Conservation (phyloP, 1,140 invertebrate genomes). For the Aporrectodea caliginosa region DNA sequence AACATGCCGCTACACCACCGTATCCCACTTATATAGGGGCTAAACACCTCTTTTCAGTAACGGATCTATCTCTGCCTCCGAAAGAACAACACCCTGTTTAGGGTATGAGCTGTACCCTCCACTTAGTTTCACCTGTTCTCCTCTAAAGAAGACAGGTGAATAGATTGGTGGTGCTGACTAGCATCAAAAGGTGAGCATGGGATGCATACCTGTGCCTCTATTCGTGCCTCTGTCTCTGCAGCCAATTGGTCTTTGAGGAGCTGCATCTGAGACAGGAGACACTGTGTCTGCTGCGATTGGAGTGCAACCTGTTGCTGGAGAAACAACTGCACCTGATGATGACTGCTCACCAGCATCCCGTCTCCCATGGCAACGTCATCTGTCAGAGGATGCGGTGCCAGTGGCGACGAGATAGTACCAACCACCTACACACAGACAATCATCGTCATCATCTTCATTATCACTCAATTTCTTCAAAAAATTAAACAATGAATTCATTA, state of each 20-base stretch:
- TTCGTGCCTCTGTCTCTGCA: not conserved
- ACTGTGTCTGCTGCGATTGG: not conserved
- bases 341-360: not conserved
- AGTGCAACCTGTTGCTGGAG: not conserved
- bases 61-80: not conserved
- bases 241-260: not conserved
- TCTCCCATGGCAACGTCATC: not conserved
- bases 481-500: no score
- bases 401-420: not conserved
- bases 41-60: no score
- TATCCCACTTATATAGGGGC: no score
- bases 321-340: not conserved
- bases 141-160: no score
- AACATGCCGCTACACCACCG: no score
- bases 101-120: not conserved
- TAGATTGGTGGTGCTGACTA: no score
- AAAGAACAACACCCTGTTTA: not conserved
- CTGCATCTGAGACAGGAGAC: not conserved
- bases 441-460: no score
- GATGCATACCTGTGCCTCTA: not conserved
- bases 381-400: not conserved
- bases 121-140: no score
- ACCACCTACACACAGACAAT: no score
- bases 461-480: no score
- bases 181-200: not conserved